These are phyloP conservation scores for Disparrhopalites patrizii DNA, from an alignment of 2,888 invertebrate species.

Conservation along the genomic window DNA sequence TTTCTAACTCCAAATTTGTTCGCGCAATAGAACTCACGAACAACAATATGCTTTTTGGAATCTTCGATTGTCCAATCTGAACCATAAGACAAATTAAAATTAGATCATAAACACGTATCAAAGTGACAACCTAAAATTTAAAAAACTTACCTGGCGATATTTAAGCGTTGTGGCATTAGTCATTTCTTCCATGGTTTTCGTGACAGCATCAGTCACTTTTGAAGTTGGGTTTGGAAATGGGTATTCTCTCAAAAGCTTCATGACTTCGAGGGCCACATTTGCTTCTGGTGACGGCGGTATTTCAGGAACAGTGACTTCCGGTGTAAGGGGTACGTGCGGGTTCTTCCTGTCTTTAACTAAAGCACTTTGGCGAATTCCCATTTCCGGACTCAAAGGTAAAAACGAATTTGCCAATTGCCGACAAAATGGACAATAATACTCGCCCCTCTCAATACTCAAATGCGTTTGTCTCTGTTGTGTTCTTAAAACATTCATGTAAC, in stretches of 20 bases:
- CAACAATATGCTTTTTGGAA: slow-evolving; percentile 72
- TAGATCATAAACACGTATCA: background rate
- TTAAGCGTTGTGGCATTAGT: slow-evolving; percentile 79
- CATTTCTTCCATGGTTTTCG: slow-evolving; percentile 91
- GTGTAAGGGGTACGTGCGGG: slow-evolving; percentile 38
- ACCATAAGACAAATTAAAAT: background rate
- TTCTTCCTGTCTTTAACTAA: slow-evolving; percentile 44
- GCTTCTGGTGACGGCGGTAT: slow-evolving; percentile 47
- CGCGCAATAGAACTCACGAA: slow-evolving; percentile 85
- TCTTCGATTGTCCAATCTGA: slow-evolving; percentile 58
- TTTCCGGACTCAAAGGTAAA: slow-evolving; percentile 58
- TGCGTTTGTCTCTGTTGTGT: slow-evolving; percentile 66
- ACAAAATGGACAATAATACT: slow-evolving; percentile 93
- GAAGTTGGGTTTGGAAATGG: slow-evolving; percentile 50
- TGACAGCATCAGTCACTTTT: slow-evolving; percentile 75
- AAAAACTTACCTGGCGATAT: slow-evolving; percentile 58
- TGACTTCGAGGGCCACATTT: slow-evolving; percentile 45
- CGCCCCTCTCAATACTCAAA: slow-evolving; percentile 70
- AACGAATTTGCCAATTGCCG: slow-evolving; percentile 87
- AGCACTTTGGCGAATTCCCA: slow-evolving; percentile 46
- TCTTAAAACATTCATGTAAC: slow-evolving; percentile 80
- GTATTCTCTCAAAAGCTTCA: slow-evolving; percentile 45
- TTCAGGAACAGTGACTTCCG: slow-evolving; percentile 46
- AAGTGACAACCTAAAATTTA: background rate
- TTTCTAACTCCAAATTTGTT: slow-evolving; percentile 87